Conservation (phyloP, 1,140 invertebrate genomes). For the Thaumatotibia leucotreta region DNA sequence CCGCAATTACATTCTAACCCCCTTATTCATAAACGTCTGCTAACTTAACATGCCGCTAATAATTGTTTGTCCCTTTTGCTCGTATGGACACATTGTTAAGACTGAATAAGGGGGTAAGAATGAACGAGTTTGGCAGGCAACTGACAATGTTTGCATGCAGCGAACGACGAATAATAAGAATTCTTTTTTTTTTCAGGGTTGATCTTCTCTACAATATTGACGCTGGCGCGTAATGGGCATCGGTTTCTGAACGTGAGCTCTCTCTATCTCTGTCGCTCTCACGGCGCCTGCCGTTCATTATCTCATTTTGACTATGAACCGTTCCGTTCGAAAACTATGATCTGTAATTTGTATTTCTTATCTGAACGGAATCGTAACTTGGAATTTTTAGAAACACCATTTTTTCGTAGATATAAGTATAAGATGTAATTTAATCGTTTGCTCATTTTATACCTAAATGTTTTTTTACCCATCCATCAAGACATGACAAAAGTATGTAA, state of each 20-base stretch:
- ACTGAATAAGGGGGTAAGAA: too few relatives aligned
- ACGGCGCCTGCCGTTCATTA: conserved; percentile 44
- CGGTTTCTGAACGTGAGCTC: conserved; percentile 21
- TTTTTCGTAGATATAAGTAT: conserved; percentile 17
- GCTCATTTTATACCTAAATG: conserved; percentile 48
- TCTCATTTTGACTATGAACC: conserved; percentile 43
- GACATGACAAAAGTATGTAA: conserved; percentile 48
- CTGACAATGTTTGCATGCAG: too few relatives aligned
- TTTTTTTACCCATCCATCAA: conserved; percentile 55
- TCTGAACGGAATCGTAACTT: background rate
- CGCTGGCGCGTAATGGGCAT: conserved; percentile 25
- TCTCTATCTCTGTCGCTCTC: conserved; percentile 63
- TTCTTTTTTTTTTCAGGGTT: conserved; percentile 35
- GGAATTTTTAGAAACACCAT: conserved; percentile 15
- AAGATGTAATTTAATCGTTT: conserved; percentile 29
- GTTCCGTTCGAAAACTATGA: conserved; percentile 25
- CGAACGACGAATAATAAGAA: background rate
- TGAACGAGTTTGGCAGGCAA: too few relatives aligned
- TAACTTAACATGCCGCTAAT: too few relatives aligned
- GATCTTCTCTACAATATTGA: conserved; percentile 33
- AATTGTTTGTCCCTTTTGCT: too few relatives aligned
- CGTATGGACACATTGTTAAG: too few relatives aligned
- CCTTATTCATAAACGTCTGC: too few relatives aligned
- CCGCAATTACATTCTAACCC: too few relatives aligned
- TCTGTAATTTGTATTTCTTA: conserved; percentile 15